Evolutionary conservation across 1,140 invertebrate species (phyloP).

Genomic region (Drosophila nikananu): DNA sequence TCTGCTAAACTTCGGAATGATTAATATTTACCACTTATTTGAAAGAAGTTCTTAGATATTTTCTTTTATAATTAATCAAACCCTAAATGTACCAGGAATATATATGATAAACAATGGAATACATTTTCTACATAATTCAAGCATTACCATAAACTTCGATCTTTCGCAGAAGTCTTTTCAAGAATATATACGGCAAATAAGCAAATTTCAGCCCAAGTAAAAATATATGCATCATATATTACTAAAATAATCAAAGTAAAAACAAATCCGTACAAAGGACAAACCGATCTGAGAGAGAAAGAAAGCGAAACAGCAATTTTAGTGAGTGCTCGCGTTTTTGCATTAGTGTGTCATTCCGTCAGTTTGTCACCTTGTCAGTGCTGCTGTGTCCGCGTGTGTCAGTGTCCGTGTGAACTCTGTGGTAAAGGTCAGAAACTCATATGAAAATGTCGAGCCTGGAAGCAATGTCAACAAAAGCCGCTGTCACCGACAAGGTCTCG

Average conservation of each 20-base stretch:
- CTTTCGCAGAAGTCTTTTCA: constrained; percentile 3
- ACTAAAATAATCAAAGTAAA: constrained; percentile 27
- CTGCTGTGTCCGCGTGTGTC: constrained; percentile 7
- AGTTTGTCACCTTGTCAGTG: constrained; percentile 21
- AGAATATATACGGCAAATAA: not conserved
- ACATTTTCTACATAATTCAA: not conserved
- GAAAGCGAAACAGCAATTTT: constrained; percentile 55
- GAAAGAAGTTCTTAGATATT: no score
- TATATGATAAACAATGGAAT: not conserved
- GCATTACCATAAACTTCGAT: not conserved
- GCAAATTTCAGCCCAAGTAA: not conserved
- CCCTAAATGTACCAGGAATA: not conserved
- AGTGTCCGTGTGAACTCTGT: constrained; percentile 31
- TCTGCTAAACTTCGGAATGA: no score
- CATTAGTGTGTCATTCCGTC: constrained; percentile 24
- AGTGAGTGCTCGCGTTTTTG: constrained; percentile 36
- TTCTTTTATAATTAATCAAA: no score
- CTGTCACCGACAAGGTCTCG: constrained; percentile 32
- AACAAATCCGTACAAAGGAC: constrained; percentile 32
- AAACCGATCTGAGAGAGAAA: constrained; percentile 15
- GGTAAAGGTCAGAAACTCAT: constrained; percentile 64
- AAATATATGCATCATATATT: not conserved
- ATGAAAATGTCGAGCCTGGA: constrained; percentile 73
- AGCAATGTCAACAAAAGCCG: constrained; percentile 59
- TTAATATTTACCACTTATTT: no score